Conservation (phyloP, 2,888 invertebrate genomes). For the Habrosyne pyritoides region DNA sequence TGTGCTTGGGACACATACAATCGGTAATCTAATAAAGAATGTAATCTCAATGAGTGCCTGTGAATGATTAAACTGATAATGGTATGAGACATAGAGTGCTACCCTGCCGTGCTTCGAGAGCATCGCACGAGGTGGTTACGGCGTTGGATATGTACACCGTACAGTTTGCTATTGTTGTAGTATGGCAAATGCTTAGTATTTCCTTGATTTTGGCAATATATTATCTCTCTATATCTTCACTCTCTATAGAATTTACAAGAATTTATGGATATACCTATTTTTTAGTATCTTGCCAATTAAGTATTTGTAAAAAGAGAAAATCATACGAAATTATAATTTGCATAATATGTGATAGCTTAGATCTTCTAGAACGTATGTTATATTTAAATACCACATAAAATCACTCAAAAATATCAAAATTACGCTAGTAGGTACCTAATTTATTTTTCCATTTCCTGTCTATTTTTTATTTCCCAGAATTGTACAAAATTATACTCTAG, state of each 20-base stretch:
- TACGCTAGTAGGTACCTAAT: conserved; percentile 58
- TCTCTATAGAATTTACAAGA: conserved; percentile 74
- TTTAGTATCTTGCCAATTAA: conserved; percentile 81
- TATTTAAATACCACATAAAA: conserved; percentile 46
- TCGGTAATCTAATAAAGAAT: conserved; percentile 63
- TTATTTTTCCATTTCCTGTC: conserved; percentile 45
- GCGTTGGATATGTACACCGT: conserved; percentile 40
- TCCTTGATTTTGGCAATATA: conserved; percentile 58
- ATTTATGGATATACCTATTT: conserved; percentile 64
- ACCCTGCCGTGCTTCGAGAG: conserved; percentile 75
- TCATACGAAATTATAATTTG: conserved; percentile 66
- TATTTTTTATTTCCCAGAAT: conserved; percentile 42
- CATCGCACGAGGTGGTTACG: conserved; percentile 68
- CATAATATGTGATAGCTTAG: conserved; percentile 75
- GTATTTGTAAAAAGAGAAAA: conserved; percentile 69
- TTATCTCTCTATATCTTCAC: conserved; percentile 75
- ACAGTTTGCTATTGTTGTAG: conserved; percentile 77
- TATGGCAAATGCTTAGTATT: conserved; percentile 72
- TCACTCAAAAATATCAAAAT: conserved; percentile 59
- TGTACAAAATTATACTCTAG: conserved; percentile 77
- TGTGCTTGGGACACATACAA: conserved; percentile 56
- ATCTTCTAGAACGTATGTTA: conserved; percentile 70
- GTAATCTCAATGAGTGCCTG: conserved; percentile 81
- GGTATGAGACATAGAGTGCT: conserved; percentile 55
- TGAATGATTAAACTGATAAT: conserved; percentile 51